Conservation (phyloP, 53 echinoderm and acorn worm species). For the Paelopatides confundens region DNA sequence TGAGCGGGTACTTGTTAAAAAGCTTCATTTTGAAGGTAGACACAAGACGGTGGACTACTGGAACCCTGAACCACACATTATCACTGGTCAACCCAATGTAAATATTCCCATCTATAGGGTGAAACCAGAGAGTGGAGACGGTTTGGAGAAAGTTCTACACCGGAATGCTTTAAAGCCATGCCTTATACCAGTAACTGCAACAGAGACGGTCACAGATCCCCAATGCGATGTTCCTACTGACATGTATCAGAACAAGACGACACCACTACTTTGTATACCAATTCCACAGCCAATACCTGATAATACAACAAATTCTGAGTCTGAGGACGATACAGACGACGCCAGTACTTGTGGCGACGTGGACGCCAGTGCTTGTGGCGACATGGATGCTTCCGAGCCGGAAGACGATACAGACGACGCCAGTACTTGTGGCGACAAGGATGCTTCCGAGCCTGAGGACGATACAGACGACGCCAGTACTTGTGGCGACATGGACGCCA, state of each 20-base stretch:
- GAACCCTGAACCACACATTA: constrained; percentile 1
- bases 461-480: neutral
- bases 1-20: neutral
- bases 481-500: no score
- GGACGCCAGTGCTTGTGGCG: no score
- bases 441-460: neutral
- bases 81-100: neutral
- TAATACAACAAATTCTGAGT: no score
- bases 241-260: neutral
- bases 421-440: neutral
- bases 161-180: neutral
- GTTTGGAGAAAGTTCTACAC: neutral
- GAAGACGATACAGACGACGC: neutral
- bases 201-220: neutral
- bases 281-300: neutral
- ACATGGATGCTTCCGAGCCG: no score
- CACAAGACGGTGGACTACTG: neutral
- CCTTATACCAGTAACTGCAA: neutral
- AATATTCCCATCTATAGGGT: neutral
- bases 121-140: neutral
- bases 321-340: neutral
- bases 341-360: no score
- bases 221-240: neutral
- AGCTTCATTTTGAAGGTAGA: neutral
- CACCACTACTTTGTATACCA: neutral